Conservation (phyloP, 2,888 invertebrate genomes). For the Griposia aprilina region DNA sequence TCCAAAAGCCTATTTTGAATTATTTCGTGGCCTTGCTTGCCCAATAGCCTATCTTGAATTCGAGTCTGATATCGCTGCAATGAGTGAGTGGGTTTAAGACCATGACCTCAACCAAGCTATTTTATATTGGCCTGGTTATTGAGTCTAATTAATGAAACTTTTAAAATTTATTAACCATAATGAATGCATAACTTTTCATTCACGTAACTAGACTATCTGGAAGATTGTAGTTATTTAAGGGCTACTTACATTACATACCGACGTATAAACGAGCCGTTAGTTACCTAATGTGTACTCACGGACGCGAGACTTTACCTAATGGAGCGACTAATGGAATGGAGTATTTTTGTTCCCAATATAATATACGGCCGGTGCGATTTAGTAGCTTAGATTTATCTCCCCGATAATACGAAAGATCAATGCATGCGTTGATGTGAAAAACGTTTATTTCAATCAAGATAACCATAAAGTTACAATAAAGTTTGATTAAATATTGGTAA, state of each 20-base stretch:
- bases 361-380: slow-evolving; percentile 49
- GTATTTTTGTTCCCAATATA: slow-evolving; percentile 52
- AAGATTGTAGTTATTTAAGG: slow-evolving; percentile 5
- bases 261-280: slow-evolving; percentile 30
- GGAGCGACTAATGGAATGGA: slow-evolving; percentile 64
- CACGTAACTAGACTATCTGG: neutral
- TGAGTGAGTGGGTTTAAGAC: too few species aligned
- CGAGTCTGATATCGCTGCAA: neutral
- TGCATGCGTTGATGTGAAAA: slow-evolving; percentile 36
- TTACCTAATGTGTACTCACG: slow-evolving; percentile 60
- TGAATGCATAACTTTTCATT: neutral
- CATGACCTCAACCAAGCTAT: too few species aligned
- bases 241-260: neutral
- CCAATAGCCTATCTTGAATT: neutral
- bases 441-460: slow-evolving; percentile 18
- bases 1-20: neutral
- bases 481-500: neutral
- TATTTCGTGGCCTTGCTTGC: neutral
- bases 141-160: neutral
- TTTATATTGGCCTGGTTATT: neutral
- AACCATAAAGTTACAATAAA: neutral
- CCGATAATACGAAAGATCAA: slow-evolving; percentile 35
- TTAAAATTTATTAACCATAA: neutral
- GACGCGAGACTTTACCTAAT: slow-evolving; percentile 50
- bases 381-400: slow-evolving; percentile 45